A percentile compares a stretch with the other conserved stretches of the same genome.
phyloP scores from a whole-genome alignment of 2,113 vertebrate species.

The Bufo gargarizans region DNA sequence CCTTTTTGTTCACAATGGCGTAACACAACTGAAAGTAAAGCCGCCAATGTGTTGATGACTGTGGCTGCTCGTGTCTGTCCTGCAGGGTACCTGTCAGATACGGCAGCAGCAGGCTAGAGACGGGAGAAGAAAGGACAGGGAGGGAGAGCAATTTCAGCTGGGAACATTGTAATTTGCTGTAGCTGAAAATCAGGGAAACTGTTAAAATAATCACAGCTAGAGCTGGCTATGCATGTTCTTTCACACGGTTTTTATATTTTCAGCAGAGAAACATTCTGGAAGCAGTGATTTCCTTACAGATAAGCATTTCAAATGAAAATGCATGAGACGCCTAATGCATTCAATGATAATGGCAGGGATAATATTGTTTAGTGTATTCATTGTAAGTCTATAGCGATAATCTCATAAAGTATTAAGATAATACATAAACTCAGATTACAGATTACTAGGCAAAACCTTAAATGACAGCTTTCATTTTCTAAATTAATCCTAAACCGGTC shows the following conservation, averaged over 20 bases:
- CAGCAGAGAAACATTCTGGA: not conserved
- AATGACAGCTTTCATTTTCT: not conserved
- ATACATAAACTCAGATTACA: not conserved
- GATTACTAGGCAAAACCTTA: not conserved
- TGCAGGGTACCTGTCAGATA: conserved; percentile 24
- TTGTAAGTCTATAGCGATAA: not conserved
- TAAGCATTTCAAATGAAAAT: conserved; percentile 5
- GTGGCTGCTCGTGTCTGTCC: conserved; percentile 3
- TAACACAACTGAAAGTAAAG: not conserved
- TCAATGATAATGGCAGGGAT: not conserved
- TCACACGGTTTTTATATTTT: conserved; percentile 5
- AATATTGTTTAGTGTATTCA: not conserved
- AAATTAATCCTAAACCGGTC: not conserved
- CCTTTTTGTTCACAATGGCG: not conserved
- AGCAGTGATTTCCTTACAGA: conserved; percentile 17
- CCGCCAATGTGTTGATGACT: not conserved
- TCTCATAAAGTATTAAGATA: not conserved
- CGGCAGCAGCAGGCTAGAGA: not conserved
- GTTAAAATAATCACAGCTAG: conserved; percentile 45
- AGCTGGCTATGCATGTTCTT: conserved; percentile 10
- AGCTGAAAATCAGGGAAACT: conserved; percentile 43
- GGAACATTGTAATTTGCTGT: conserved; percentile 43
- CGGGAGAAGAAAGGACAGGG: conserved; percentile 24
- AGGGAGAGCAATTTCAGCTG: conserved; percentile 30
- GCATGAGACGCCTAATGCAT: not conserved